phyloP scores from a whole-genome alignment of 2,888 invertebrate species.

The Falcaria lacertinaria region DNA sequence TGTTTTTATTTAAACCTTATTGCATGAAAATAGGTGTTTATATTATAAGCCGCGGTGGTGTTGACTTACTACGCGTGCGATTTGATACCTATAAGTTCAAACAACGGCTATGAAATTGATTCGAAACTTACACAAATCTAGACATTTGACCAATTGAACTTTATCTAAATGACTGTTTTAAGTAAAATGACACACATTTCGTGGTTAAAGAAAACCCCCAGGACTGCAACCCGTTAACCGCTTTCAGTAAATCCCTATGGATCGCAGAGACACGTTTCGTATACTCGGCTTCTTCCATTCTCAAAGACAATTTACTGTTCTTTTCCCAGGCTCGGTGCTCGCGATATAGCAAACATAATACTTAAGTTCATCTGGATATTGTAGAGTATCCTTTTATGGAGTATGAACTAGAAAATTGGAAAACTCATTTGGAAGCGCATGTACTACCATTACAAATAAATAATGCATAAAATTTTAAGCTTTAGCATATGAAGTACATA shows the following conservation, averaged over 20 bases:
- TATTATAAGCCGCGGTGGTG: too few relatives aligned
- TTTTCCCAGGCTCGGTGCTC: slow-evolving; percentile 44
- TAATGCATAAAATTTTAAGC: too few relatives aligned
- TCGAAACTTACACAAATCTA: too few relatives aligned
- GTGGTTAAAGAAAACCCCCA: slow-evolving; percentile 43
- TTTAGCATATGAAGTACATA: too few relatives aligned
- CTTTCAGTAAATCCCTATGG: slow-evolving; percentile 46
- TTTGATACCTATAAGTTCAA: too few relatives aligned
- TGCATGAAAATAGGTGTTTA: background rate
- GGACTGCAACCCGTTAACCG: slow-evolving; percentile 59
- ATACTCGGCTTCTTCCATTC: slow-evolving; percentile 57
- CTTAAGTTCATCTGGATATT: slow-evolving; percentile 43
- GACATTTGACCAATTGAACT: background rate
- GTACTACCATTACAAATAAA: background rate
- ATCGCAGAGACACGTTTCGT: slow-evolving; percentile 57
- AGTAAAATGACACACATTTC: slow-evolving; percentile 46
- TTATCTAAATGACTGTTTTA: slow-evolving; percentile 20
- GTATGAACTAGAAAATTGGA: slow-evolving; percentile 14
- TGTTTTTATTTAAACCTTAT: too few relatives aligned
- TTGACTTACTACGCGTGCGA: too few relatives aligned
- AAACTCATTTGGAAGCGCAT: slow-evolving; percentile 12
- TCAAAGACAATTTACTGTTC: slow-evolving; percentile 62
- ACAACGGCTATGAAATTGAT: too few relatives aligned
- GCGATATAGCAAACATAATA: slow-evolving; percentile 48
- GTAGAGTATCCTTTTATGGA: slow-evolving; percentile 16